Conservation (phyloP, 2,113 vertebrate species). For the Lutjanus erythropterus region DNA sequence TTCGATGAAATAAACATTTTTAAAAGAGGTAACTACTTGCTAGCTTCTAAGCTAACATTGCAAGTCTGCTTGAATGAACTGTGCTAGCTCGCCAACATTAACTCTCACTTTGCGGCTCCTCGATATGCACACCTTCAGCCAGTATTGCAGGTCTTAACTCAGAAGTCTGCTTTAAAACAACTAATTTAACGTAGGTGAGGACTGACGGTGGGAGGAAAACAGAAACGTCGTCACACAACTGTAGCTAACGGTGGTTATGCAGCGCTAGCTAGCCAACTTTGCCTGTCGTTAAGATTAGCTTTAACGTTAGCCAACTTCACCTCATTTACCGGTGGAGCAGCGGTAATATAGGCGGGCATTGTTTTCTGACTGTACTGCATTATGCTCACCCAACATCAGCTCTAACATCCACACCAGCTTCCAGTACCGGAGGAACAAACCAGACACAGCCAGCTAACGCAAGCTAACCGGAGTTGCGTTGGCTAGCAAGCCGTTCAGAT, state of each 20-base stretch:
- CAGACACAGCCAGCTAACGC: slow-evolving; percentile 49
- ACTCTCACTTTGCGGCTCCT: slow-evolving; percentile 24
- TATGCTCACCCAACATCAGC: background rate
- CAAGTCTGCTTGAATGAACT: slow-evolving; percentile 67
- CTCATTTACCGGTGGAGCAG: slow-evolving; percentile 18
- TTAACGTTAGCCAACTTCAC: slow-evolving; percentile 53
- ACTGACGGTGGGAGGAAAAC: background rate
- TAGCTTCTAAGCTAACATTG: slow-evolving; percentile 49
- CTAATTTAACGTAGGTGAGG: background rate
- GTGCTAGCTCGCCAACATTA: slow-evolving; percentile 26
- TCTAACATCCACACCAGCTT: background rate
- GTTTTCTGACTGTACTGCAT: background rate
- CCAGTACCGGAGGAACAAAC: background rate
- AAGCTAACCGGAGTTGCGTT: slow-evolving; percentile 63
- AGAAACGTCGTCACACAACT: slow-evolving; percentile 74
- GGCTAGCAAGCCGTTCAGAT: slow-evolving; percentile 49
- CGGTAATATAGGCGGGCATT: background rate
- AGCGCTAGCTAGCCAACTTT: slow-evolving; percentile 70
- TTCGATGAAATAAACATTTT: background rate
- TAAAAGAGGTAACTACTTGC: slow-evolving; percentile 17
- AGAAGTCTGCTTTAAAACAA: background rate
- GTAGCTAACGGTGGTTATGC: slow-evolving; percentile 58
- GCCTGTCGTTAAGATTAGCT: slow-evolving; percentile 42
- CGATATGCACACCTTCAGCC: background rate
- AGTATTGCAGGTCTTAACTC: background rate